A percentile compares a stretch with the other conserved stretches of the same genome.
These are phyloP conservation scores for Drosophila atripex DNA, from an alignment of 2,888 invertebrate genomes.

Conservation along the genomic window DNA sequence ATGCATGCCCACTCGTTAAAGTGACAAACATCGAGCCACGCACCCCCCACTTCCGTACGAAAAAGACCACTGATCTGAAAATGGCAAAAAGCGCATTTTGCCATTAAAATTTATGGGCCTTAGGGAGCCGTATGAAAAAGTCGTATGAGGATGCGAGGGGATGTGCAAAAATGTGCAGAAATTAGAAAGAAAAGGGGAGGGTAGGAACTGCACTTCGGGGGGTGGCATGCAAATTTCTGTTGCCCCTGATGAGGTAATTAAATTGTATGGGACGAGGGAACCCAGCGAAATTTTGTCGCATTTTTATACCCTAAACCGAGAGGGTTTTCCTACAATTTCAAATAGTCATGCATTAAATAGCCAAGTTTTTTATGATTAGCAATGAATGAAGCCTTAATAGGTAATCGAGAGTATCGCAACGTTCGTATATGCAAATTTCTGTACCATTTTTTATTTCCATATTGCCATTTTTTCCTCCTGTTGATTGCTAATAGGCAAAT, in stretches of 20 bases:
- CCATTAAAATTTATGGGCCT: conserved; percentile 72
- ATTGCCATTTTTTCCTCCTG: conserved; percentile 20
- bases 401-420: background rate
- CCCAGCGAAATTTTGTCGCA: conserved; percentile 56
- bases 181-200: conserved; percentile 8
- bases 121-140: conserved; percentile 8
- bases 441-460: background rate
- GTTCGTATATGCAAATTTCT: background rate
- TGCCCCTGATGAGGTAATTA: conserved; percentile 67
- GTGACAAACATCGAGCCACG: conserved; percentile 53
- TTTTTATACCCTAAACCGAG: conserved; percentile 26
- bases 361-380: too few relatives aligned
- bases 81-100: conserved; percentile 66
- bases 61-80: conserved; percentile 29
- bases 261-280: conserved; percentile 50
- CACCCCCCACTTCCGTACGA: background rate
- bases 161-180: conserved; percentile 43
- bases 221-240: conserved; percentile 54
- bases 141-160: conserved; percentile 3
- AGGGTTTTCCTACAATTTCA: background rate
- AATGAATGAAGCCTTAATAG: background rate
- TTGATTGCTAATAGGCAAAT: conserved; percentile 67
- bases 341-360: too few relatives aligned
- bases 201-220: conserved; percentile 23
- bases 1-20: conserved; percentile 76